phyloP scores from a whole-genome alignment of 2,797 vertebrate genomes.

The Sorex maritimensis region DNA sequence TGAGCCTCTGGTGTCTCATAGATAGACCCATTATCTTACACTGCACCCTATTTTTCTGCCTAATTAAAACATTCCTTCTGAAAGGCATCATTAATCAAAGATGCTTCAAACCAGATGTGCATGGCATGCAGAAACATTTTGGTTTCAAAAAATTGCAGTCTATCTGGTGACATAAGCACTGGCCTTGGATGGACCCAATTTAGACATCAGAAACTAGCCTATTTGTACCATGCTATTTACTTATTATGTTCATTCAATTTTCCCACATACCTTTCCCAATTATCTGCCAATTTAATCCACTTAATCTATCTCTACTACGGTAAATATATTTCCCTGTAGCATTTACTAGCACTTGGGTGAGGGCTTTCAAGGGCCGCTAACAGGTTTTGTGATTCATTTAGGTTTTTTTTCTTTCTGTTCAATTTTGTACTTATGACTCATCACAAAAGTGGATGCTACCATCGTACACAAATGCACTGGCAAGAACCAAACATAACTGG shows the following conservation, averaged over 20 bases:
- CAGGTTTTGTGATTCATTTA: slow-evolving; percentile 73
- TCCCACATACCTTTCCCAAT: slow-evolving; percentile 77
- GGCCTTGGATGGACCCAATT: slow-evolving; percentile 70
- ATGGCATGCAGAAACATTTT: slow-evolving; percentile 52
- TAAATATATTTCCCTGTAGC: slow-evolving; percentile 75
- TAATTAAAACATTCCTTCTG: slow-evolving; percentile 49
- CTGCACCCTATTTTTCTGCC: not conserved
- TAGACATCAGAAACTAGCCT: slow-evolving; percentile 73
- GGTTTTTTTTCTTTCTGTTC: slow-evolving; percentile 79
- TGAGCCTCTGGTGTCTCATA: not conserved
- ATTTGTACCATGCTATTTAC: slow-evolving; percentile 79
- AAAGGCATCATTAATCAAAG: slow-evolving; percentile 57
- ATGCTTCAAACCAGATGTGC: slow-evolving; percentile 43
- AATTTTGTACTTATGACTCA: slow-evolving; percentile 82
- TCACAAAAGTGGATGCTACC: slow-evolving; percentile 75
- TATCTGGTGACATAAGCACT: slow-evolving; percentile 52
- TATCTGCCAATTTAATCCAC: slow-evolving; percentile 82
- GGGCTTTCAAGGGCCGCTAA: slow-evolving; percentile 79
- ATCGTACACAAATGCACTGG: slow-evolving; percentile 76
- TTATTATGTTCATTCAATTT: slow-evolving; percentile 80
- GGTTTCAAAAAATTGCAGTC: slow-evolving; percentile 33
- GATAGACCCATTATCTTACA: not conserved
- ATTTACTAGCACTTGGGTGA: slow-evolving; percentile 71
- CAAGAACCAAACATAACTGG: slow-evolving; percentile 78
- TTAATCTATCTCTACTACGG: slow-evolving; percentile 71